phyloP scores from a whole-genome alignment of 2,113 vertebrate species.

The Sander vitreus region DNA sequence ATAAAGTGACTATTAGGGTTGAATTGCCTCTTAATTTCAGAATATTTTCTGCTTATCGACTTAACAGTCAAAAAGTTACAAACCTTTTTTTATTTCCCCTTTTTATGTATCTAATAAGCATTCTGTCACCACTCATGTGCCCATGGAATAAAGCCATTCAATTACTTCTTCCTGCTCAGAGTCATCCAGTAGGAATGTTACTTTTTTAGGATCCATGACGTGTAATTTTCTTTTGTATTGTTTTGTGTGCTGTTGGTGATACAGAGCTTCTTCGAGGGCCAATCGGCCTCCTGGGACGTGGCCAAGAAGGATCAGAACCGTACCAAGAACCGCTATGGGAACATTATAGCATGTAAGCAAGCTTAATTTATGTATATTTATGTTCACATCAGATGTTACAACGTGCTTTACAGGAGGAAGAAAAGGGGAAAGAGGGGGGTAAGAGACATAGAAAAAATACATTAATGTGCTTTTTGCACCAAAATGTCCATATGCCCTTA shows the following conservation, averaged over 20 bases:
- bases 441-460: neutral
- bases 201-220: constrained; percentile 31
- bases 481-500: neutral
- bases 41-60: constrained; percentile 38
- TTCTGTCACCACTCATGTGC: neutral
- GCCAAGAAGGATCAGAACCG: constrained; percentile 99
- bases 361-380: neutral
- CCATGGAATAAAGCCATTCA: neutral
- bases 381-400: neutral
- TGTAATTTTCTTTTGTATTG: constrained; percentile 48
- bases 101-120: constrained; percentile 21
- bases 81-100: neutral
- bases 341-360: constrained; percentile 97
- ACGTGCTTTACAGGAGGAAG: neutral
- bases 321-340: constrained; percentile 99
- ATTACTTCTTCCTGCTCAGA: neutral
- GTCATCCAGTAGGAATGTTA: neutral
- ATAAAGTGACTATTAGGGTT: constrained; percentile 1
- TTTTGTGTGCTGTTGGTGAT: constrained; percentile 81
- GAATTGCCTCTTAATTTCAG: constrained; percentile 41
- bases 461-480: neutral
- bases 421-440: neutral
- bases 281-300: constrained; percentile 99
- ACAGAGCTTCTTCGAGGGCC: constrained; percentile 99
- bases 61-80: constrained; percentile 16